Percentiles rank a stretch among this genome's conserved stretches.
phyloP scores from a whole-genome alignment of 2,797 vertebrate genomes.

The Pitangus sulphuratus region DNA sequence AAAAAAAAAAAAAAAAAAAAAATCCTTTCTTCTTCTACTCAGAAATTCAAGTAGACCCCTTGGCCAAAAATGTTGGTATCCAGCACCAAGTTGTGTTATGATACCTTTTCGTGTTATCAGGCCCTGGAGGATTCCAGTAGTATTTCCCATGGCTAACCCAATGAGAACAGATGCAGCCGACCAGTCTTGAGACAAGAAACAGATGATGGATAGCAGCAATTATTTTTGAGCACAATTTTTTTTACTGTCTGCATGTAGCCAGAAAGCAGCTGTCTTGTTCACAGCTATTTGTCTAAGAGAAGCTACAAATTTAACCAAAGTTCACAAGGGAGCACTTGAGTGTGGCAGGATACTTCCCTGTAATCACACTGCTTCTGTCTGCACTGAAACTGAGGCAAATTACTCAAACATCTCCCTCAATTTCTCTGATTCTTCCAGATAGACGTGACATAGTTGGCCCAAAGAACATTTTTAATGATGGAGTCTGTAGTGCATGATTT shows the following conservation, averaged over 20 bases:
- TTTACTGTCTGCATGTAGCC: not conserved
- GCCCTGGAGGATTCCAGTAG: not conserved
- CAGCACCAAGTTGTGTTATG: not conserved
- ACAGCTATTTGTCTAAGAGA: not conserved
- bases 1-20: not conserved
- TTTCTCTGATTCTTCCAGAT: not conserved
- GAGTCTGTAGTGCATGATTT: not conserved
- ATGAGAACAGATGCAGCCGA: not conserved
- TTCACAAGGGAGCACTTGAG: not conserved
- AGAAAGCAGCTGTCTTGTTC: not conserved
- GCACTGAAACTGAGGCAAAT: not conserved
- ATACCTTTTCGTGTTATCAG: not conserved
- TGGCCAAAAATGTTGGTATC: not conserved
- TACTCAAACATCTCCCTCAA: not conserved
- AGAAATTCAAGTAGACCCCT: not conserved
- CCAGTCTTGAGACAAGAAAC: not conserved
- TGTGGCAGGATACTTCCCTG: not conserved
- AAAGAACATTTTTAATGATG: not conserved
- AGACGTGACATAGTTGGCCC: not conserved
- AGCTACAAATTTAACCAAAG: not conserved
- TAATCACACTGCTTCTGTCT: not conserved
- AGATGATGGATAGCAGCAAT: conserved; percentile 19
- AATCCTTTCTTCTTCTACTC: not conserved
- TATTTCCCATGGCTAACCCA: not conserved
- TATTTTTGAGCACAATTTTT: not conserved